Conservation (phyloP, 2,888 invertebrate genomes). For the Andrena bicolor region DNA sequence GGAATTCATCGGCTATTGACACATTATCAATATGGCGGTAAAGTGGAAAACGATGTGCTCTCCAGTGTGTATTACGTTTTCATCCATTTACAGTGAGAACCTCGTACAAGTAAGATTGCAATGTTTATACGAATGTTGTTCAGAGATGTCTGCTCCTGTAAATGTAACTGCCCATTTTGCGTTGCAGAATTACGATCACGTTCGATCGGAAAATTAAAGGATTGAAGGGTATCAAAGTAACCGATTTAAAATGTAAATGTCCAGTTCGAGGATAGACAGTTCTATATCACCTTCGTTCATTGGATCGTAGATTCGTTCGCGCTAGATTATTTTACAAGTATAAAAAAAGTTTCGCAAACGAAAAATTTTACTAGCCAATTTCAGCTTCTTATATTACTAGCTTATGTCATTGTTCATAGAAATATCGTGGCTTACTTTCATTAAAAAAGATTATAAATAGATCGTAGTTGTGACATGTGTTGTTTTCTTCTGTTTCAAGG, state of each 20-base stretch:
- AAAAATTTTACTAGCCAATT: slow-evolving; percentile 5
- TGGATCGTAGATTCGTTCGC: slow-evolving; percentile 2
- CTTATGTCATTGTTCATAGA: slow-evolving; percentile 1
- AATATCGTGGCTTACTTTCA: neutral
- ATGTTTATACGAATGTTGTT: slow-evolving; percentile 7
- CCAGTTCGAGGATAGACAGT: slow-evolving; percentile 21
- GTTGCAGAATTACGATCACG: slow-evolving; percentile 10
- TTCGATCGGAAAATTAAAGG: slow-evolving; percentile 21
- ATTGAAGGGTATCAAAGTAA: slow-evolving; percentile 29
- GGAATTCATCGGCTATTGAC: slow-evolving; percentile 68
- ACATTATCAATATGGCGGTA: slow-evolving; percentile 73
- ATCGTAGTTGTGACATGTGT: neutral
- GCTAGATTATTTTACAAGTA: slow-evolving; percentile 1
- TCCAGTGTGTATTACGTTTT: slow-evolving; percentile 56
- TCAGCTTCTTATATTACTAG: no score
- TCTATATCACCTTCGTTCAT: slow-evolving; percentile 8
- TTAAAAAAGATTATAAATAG: neutral
- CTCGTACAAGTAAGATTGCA: slow-evolving; percentile 48
- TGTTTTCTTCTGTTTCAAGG: slow-evolving; percentile 43
- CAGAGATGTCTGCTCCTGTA: neutral
- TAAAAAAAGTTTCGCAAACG: neutral
- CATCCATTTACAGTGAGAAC: slow-evolving; percentile 46
- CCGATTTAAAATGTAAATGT: slow-evolving; percentile 42
- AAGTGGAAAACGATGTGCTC: slow-evolving; percentile 64
- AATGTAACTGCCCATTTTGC: slow-evolving; percentile 28